Conservation (phyloP, 2,797 vertebrate genomes). For the Xenopus petersii region DNA sequence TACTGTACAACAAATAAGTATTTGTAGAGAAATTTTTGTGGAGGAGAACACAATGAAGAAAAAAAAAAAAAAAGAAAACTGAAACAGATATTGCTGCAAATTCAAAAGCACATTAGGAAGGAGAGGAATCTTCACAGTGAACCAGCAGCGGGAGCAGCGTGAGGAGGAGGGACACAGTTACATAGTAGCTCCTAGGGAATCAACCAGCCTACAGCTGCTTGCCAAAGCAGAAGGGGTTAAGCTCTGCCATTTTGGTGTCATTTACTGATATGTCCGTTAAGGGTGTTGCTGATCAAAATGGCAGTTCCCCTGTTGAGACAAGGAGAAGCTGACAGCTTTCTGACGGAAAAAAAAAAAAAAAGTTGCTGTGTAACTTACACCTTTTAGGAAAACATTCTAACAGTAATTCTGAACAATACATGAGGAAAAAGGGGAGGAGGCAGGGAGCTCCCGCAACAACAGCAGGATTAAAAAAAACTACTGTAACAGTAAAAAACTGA, state of each 20-base stretch:
- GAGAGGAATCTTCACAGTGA: constrained; percentile 35
- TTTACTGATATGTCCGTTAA: constrained; percentile 64
- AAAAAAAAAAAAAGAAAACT: neutral
- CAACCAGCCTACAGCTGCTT: constrained; percentile 38
- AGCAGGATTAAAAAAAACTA: too few species aligned
- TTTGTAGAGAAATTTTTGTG: too few species aligned
- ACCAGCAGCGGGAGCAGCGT: constrained; percentile 38
- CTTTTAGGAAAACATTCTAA: constrained; percentile 13
- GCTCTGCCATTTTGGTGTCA: constrained; percentile 68
- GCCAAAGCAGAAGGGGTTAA: constrained; percentile 62
- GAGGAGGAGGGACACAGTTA: constrained; percentile 34
- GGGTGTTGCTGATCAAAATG: constrained; percentile 71
- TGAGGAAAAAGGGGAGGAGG: neutral
- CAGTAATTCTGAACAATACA: neutral
- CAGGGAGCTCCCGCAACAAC: too few species aligned
- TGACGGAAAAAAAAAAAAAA: neutral
- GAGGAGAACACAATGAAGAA: neutral
- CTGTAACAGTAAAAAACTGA: too few species aligned
- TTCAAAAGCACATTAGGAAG: neutral
- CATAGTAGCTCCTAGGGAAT: constrained; percentile 29
- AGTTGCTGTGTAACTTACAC: constrained; percentile 20
- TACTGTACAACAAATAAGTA: too few species aligned
- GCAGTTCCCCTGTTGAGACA: constrained; percentile 54
- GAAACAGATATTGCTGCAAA: constrained; percentile 14
- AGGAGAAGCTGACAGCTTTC: neutral